Percentiles rank a stretch among this genome's conserved stretches.
Conservation (phyloP, 64 coral and sea anemone genomes). For the Acropora yongei region DNA sequence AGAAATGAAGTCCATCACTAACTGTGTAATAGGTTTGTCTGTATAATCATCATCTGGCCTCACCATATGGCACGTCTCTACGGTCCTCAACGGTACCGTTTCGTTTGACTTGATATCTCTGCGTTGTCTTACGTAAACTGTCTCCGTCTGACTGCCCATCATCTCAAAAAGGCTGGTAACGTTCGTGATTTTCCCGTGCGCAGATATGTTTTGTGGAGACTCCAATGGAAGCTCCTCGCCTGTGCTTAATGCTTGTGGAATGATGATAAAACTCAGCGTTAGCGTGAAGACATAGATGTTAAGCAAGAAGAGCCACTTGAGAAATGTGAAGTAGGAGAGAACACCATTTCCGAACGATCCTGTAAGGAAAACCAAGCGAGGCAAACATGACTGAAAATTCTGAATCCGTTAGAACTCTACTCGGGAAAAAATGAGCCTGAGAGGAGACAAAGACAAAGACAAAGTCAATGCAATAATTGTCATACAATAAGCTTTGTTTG, state of each 20-base stretch:
- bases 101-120: not conserved
- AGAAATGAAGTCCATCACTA: slow-evolving; percentile 72
- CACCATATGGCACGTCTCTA: slow-evolving; percentile 41
- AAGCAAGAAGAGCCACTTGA: slow-evolving; percentile 87
- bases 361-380: not conserved
- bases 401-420: too few relatives aligned
- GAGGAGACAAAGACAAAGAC: too few relatives aligned
- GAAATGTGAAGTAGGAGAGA: slow-evolving; percentile 93
- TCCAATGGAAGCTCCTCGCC: slow-evolving; percentile 21
- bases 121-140: not conserved
- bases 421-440: too few relatives aligned
- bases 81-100: not conserved
- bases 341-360: slow-evolving; percentile 96
- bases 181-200: not conserved
- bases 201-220: not conserved
- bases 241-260: slow-evolving; percentile 84
- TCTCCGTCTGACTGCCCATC: not conserved
- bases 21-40: slow-evolving; percentile 28
- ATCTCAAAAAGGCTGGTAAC: not conserved
- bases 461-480: too few relatives aligned
- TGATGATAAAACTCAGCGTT: slow-evolving; percentile 78
- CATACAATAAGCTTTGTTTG: too few relatives aligned
- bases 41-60: slow-evolving; percentile 60
- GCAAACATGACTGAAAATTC: not conserved
- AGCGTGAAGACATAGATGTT: slow-evolving; percentile 79